Conservation (phyloP, 2,113 vertebrate genomes). For the Cyphomyrus discorhynchus region DNA sequence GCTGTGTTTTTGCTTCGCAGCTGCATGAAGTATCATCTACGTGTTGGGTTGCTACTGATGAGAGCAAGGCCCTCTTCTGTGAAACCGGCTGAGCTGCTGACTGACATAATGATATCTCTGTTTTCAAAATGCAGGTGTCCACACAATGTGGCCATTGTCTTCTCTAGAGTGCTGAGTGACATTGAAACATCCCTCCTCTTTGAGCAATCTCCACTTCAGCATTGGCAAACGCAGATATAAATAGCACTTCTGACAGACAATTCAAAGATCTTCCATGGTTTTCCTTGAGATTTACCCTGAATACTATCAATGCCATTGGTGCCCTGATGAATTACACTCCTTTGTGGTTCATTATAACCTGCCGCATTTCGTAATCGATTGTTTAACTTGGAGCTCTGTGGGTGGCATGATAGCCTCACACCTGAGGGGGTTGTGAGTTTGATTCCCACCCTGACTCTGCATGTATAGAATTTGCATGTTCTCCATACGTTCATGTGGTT, state of each 20-base stretch:
- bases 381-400: neutral
- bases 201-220: neutral
- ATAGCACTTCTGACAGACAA: neutral
- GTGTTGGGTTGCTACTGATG: neutral
- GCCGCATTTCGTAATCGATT: neutral
- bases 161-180: neutral
- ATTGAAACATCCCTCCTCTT: neutral
- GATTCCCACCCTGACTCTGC: neutral
- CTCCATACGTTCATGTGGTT: neutral
- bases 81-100: neutral
- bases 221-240: neutral
- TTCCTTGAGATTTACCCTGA: neutral
- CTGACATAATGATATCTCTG: neutral
- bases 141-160: conserved; percentile 6
- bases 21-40: neutral
- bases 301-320: neutral
- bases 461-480: neutral
- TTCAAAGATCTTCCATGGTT: neutral
- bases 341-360: neutral
- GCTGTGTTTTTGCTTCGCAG: neutral
- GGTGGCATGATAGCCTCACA: neutral
- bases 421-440: neutral
- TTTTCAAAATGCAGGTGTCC: neutral
- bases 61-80: neutral
- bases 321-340: neutral